A percentile compares a stretch with the other conserved stretches of the same genome.
These are phyloP conservation scores for Tolmerus cingulatus DNA, from an alignment of 2,888 invertebrate genomes.

Conservation along the genomic window DNA sequence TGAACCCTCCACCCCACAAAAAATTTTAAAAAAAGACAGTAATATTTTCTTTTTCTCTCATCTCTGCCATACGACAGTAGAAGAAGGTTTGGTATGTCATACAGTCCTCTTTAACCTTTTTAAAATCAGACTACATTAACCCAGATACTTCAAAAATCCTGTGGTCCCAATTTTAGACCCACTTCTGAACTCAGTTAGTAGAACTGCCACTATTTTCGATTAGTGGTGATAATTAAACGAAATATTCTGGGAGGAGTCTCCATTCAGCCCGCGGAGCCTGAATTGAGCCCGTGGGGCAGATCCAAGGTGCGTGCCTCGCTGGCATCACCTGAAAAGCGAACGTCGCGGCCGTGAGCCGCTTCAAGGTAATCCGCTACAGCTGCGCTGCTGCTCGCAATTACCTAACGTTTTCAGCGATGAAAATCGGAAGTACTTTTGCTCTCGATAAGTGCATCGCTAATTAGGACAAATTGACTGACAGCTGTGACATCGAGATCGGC, in stretches of 20 bases:
- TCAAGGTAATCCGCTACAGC: constrained; percentile 12
- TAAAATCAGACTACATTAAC: no score
- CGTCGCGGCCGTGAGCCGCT: constrained; percentile 6
- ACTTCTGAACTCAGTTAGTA: not conserved
- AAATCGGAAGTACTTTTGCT: constrained; percentile 32
- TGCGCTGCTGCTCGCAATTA: not conserved
- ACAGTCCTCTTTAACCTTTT: no score
- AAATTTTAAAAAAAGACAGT: no score
- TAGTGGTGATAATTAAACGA: not conserved
- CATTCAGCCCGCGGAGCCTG: not conserved
- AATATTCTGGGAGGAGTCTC: not conserved
- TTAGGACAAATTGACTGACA: constrained; percentile 34
- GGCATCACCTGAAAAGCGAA: constrained; percentile 6
- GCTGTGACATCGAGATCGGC: not conserved
- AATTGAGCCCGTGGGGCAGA: not conserved
- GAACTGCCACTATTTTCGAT: not conserved
- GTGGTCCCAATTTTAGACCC: no score
- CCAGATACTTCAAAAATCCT: no score
- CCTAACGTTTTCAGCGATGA: not conserved
- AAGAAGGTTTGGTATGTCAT: no score
- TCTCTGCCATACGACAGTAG: no score
- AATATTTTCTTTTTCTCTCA: no score
- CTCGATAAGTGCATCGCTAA: constrained; percentile 26
- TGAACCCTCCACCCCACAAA: no score
- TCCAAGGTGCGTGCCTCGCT: constrained; percentile 21